Percentiles rank a stretch among this genome's conserved stretches.
phyloP scores from a whole-genome alignment of 2,888 invertebrate species.

The Epirrhoe alternata region DNA sequence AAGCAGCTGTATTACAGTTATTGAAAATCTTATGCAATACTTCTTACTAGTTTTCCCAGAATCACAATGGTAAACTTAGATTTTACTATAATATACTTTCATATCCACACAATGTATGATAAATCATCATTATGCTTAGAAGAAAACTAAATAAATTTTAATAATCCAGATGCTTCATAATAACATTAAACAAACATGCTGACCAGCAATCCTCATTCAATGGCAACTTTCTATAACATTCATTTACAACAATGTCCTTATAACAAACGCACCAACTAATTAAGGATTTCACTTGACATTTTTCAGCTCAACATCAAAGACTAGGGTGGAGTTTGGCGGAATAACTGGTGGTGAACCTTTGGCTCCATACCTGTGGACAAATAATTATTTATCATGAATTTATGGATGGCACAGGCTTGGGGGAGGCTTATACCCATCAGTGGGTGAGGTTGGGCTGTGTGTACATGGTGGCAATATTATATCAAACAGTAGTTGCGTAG shows the following conservation, averaged over 20 bases:
- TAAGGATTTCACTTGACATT: slow-evolving; percentile 86
- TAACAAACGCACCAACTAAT: slow-evolving; percentile 51
- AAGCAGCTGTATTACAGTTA: slow-evolving; percentile 47
- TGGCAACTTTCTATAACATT: slow-evolving; percentile 61
- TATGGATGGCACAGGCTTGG: no score
- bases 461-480: no score
- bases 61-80: slow-evolving; percentile 9
- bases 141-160: slow-evolving; percentile 9
- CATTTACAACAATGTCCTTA: slow-evolving; percentile 56
- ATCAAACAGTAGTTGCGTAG: no score
- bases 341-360: slow-evolving; percentile 94
- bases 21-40: slow-evolving; percentile 22
- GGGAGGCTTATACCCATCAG: no score
- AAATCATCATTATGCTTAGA: slow-evolving; percentile 19
- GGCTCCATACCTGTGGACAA: slow-evolving; percentile 86
- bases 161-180: slow-evolving; percentile 48
- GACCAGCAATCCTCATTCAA: slow-evolving; percentile 53
- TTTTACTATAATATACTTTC: slow-evolving; percentile 6
- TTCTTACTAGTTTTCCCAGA: slow-evolving; percentile 5
- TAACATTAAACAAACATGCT: slow-evolving; percentile 46
- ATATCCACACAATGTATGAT: slow-evolving; percentile 10
- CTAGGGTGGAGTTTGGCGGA: slow-evolving; percentile 93
- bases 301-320: slow-evolving; percentile 96
- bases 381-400: no score
- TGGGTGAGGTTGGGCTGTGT: no score